A percentile compares a stretch with the other conserved stretches of the same genome.
Evolutionary conservation across 2,113 vertebrate species (phyloP).

Genomic region (Rhynchomys soricoides): DNA sequence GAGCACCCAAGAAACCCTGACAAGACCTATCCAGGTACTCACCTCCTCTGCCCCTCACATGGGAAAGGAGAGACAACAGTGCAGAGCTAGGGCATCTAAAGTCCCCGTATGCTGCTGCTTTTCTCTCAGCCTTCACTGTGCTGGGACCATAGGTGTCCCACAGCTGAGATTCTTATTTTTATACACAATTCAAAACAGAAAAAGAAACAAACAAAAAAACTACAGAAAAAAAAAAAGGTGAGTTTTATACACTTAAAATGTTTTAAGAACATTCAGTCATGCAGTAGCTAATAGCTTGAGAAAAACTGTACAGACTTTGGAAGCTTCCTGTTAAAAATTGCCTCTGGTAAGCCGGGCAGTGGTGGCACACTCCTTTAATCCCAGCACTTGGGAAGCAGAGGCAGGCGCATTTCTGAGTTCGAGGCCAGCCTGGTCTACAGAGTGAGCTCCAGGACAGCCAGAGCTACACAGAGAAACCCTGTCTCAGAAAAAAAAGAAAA

Average conservation of each 20-base stretch:
- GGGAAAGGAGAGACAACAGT: rapidly evolving
- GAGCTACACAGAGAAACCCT: too few relatives aligned
- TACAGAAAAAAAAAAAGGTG: neutral
- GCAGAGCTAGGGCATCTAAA: rapidly evolving
- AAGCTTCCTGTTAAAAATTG: neutral
- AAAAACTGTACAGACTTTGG: neutral
- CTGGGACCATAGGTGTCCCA: too few relatives aligned
- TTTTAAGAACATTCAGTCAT: neutral
- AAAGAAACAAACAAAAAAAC: neutral
- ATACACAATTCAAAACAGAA: neutral
- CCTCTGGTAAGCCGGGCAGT: too few relatives aligned
- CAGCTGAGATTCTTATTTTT: neutral
- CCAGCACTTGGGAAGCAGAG: too few relatives aligned
- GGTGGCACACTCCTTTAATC: too few relatives aligned
- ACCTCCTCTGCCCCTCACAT: neutral
- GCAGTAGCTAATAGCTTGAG: neutral
- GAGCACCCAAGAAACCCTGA: neutral
- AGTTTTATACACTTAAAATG: neutral
- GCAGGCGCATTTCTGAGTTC: too few relatives aligned
- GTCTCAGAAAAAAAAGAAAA: too few relatives aligned
- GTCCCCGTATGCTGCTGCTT: neutral
- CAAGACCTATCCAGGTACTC: rapidly evolving
- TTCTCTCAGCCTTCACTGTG: neutral
- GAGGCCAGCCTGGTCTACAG: too few relatives aligned
- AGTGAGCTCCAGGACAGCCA: too few relatives aligned